phyloP scores from a whole-genome alignment of 2,113 vertebrate genomes.

The Meriones unguiculatus region DNA sequence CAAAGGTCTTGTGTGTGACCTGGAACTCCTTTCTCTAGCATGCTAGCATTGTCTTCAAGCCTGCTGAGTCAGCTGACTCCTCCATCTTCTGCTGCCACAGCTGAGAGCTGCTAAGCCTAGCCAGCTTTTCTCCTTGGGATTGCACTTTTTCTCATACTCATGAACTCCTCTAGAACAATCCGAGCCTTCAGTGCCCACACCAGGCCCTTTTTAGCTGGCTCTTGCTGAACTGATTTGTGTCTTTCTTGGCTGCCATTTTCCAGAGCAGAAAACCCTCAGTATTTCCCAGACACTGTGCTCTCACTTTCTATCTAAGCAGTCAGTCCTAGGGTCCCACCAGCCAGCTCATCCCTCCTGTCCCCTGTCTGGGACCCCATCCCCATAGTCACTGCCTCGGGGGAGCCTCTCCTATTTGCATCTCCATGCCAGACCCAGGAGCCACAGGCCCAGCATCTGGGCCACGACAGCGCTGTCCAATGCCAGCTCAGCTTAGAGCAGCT shows the following conservation, averaged over 20 bases:
- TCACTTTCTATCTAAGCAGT: background rate
- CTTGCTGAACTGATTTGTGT: background rate
- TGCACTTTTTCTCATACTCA: background rate
- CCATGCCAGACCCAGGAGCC: accelerated
- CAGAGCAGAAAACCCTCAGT: background rate
- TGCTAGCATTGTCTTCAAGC: background rate
- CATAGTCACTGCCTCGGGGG: background rate
- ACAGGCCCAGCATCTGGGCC: background rate
- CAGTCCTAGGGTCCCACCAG: too few relatives aligned
- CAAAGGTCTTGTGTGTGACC: background rate
- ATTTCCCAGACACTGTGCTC: accelerated
- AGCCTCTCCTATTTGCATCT: background rate
- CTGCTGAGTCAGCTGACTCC: slow-evolving; percentile 9
- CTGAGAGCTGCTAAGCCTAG: background rate
- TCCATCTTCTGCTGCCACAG: background rate
- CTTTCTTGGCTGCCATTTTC: background rate
- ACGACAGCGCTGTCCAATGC: background rate
- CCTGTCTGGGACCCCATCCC: too few relatives aligned
- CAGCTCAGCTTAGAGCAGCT: background rate
- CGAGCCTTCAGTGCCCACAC: background rate
- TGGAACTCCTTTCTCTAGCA: background rate
- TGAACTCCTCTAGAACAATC: background rate
- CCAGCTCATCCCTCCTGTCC: accelerated
- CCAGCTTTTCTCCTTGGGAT: background rate
- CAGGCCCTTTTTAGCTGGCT: background rate